Evolutionary conservation across 2,888 invertebrate genomes (phyloP).

Genomic region (Altica lythri): DNA sequence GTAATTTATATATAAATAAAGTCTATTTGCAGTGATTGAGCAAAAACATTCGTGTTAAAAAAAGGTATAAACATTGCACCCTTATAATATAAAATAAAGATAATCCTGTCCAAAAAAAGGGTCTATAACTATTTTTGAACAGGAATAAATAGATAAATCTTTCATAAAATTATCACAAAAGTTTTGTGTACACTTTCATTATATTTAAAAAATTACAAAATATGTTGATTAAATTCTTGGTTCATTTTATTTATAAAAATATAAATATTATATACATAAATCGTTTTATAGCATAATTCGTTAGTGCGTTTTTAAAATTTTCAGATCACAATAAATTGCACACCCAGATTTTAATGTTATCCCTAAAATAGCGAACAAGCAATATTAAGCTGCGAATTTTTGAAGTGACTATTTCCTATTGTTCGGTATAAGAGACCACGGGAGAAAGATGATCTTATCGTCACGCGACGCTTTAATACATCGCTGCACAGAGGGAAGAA

Average conservation of each 20-base stretch:
- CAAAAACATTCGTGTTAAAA: constrained; percentile 35
- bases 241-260: not conserved
- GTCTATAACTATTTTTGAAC: not conserved
- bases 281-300: not conserved
- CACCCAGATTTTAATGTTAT: not conserved
- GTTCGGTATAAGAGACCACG: too few relatives aligned
- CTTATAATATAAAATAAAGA: constrained; percentile 18
- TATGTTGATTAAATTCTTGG: constrained; percentile 28
- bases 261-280: not conserved
- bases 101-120: not conserved
- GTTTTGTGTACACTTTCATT: too few relatives aligned
- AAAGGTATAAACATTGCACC: constrained; percentile 41
- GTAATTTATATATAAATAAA: constrained; percentile 23
- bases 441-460: too few relatives aligned
- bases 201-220: constrained; percentile 28
- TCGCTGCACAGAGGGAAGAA: too few relatives aligned
- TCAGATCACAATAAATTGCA: constrained; percentile 1
- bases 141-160: not conserved
- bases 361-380: too few relatives aligned
- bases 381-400: too few relatives aligned
- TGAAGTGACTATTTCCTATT: too few relatives aligned
- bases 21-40: constrained; percentile 37
- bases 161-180: constrained; percentile 5
- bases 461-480: too few relatives aligned
- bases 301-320: not conserved